phyloP scores from a whole-genome alignment of 2,888 invertebrate species.

The Carcina quercana region DNA sequence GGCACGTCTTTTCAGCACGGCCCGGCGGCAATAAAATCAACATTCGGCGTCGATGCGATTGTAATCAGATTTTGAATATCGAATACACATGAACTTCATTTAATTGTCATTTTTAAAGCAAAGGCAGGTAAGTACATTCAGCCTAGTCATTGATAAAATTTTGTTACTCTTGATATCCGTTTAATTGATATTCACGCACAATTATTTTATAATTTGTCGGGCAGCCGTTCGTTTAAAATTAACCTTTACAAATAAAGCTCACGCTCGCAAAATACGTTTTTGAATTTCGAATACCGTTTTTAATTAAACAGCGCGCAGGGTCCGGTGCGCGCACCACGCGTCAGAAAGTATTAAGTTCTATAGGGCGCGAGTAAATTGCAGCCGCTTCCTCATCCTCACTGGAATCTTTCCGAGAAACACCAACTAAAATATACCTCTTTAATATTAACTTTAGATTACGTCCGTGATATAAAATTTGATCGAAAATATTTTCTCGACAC shows the following conservation, averaged over 20 bases:
- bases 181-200: conserved; percentile 1
- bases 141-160: too few relatives aligned
- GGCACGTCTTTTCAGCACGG: too few relatives aligned
- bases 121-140: too few relatives aligned
- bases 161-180: too few relatives aligned
- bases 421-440: conserved; percentile 26
- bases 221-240: conserved; percentile 18
- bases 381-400: conserved; percentile 27
- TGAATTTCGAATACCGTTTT: conserved; percentile 54
- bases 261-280: conserved; percentile 26
- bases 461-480: conserved; percentile 21
- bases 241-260: conserved; percentile 32
- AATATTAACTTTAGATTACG: conserved; percentile 34
- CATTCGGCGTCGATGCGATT: too few relatives aligned
- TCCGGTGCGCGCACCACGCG: conserved; percentile 35
- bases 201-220: conserved; percentile 6
- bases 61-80: too few relatives aligned
- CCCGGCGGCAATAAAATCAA: too few relatives aligned
- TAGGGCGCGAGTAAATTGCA: conserved; percentile 31
- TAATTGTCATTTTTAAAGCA: too few relatives aligned
- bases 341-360: conserved; percentile 47
- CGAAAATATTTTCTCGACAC: conserved; percentile 15
- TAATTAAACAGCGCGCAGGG: conserved; percentile 43
- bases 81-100: too few relatives aligned
- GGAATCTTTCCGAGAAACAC: conserved; percentile 32